Percentiles rank a stretch among this genome's conserved stretches.
Conservation (phyloP, 2,113 vertebrate species). For the Sebastes schlegelii region DNA sequence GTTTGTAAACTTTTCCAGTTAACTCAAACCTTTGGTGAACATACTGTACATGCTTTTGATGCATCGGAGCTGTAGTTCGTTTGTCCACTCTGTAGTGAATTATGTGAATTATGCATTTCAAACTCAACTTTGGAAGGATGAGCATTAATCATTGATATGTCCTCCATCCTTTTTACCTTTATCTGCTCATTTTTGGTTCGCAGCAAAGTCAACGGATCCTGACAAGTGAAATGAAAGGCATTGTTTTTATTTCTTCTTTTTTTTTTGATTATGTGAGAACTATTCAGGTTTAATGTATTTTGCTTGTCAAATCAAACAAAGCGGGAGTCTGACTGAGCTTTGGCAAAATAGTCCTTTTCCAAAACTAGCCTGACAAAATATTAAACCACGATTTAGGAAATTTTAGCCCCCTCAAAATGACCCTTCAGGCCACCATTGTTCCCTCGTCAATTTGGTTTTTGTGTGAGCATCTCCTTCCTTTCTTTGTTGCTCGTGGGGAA, state of each 20-base stretch:
- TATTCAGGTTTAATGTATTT: conserved; percentile 49
- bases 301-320: conserved; percentile 70
- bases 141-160: conserved; percentile 72
- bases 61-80: neutral
- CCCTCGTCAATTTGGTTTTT: conserved; percentile 81
- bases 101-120: conserved; percentile 56
- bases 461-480: conserved; percentile 80
- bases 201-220: conserved; percentile 29
- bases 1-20: conserved; percentile 24
- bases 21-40: conserved; percentile 8
- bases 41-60: neutral
- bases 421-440: conserved; percentile 84
- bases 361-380: conserved; percentile 74
- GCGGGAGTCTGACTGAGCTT: conserved; percentile 58
- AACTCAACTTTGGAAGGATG: conserved; percentile 52
- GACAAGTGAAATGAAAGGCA: conserved; percentile 59
- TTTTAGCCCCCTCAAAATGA: conserved; percentile 72
- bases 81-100: conserved; percentile 24
- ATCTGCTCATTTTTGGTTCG: conserved; percentile 46
- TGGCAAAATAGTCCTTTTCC: conserved; percentile 61
- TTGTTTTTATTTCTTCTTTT: conserved; percentile 52
- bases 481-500: conserved; percentile 76
- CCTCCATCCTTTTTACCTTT: conserved; percentile 48
- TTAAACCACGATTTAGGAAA: conserved; percentile 70
- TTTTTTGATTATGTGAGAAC: conserved; percentile 43